Base-by-base conservation (phyloP, 2,888 invertebrate genomes). In the Norana najaformis region DNA sequence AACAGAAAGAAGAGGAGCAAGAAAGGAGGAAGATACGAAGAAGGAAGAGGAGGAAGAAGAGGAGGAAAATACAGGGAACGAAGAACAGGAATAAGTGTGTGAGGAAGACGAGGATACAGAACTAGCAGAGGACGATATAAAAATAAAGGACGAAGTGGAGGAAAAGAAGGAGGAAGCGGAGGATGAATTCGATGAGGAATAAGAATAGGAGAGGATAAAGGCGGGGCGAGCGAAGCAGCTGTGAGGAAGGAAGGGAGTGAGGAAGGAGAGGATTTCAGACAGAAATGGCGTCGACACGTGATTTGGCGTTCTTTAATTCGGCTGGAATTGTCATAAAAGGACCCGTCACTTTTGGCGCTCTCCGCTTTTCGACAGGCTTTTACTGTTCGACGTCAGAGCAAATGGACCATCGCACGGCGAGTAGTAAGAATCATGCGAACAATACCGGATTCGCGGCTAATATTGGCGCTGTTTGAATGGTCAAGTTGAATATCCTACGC, bases 251-350 rank as follows among this genome's bases (percentile, higher is more conserved):
- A 1, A 20, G n/a, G 16, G 82, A 82, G n/a, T 82, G 82, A 30
- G 13, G 30, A 13, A 34, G 20, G 83, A 6, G 34, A 14, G 18
- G 36, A 35, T 18, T 16, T 85, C 85, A 35, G 85, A 35, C 37
- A 85, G 8, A 85, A 36, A 35, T 85, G 85, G 36, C 85, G 85
- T 8, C 34, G 85, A 85, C 85, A 85, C 85, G 85, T 85, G 85
- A 85, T 85, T 35, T 37, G 85, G 85, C 85, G 5, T 36, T 37
- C 85, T 23, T 85, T 85, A 85, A 85, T 85, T 36, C 85, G 85
- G 20, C 20, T 8, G 18, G 85, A 85, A 36, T 36, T 35, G 85
- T 85, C 85, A 85, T 85, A 85, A 37, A 85, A 37, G 35, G 85
- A 85, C 20, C 16, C 85, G 37, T 37, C 85, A 37, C 36, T 85